These are phyloP conservation scores for Torymus aiolomorphi DNA, from an alignment of 2,888 invertebrate species.

Conservation along the genomic window DNA sequence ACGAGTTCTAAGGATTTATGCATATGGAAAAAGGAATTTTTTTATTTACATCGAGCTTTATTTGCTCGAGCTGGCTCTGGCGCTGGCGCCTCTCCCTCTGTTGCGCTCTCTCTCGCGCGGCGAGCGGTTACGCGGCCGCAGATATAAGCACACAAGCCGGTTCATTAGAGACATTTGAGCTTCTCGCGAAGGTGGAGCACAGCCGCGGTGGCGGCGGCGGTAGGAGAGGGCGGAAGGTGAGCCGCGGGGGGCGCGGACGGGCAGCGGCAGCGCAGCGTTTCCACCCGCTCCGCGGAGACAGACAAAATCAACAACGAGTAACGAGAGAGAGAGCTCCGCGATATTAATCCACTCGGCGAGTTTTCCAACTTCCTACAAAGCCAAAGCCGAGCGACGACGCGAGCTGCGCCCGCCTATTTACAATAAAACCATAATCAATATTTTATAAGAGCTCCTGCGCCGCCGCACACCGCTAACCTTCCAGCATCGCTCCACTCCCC, in stretches of 20 bases:
- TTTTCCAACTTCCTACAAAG: conserved; percentile 76
- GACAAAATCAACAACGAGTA: conserved; percentile 76
- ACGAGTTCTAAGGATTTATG: conserved; percentile 50
- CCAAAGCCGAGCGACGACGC: conserved; percentile 63
- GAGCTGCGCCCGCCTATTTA: conserved; percentile 69
- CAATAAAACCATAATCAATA: conserved; percentile 74
- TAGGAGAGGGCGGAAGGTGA: conserved; percentile 56
- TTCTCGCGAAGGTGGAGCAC: conserved; percentile 50
- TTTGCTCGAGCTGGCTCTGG: conserved; percentile 26
- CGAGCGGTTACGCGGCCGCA: conserved; percentile 69
- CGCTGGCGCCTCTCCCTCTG: conserved; percentile 5
- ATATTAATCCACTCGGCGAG: conserved; percentile 76
- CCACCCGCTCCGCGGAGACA: conserved; percentile 68
- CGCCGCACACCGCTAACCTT: conserved; percentile 40
- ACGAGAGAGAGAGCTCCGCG: conserved; percentile 73
- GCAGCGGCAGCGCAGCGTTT: conserved; percentile 57
- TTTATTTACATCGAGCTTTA: conserved; percentile 54
- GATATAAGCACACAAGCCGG: conserved; percentile 75
- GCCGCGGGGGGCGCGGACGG: conserved; percentile 56
- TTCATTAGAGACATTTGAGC: conserved; percentile 75
- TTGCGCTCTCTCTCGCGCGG: background rate
- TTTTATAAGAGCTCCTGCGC: conserved; percentile 66
- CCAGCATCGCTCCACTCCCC: background rate
- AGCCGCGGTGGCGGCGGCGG: conserved; percentile 38
- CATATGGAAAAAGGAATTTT: conserved; percentile 51